A percentile compares a stretch with the other conserved stretches of the same genome.
phyloP scores from a whole-genome alignment of 2,797 vertebrate species.

The Mastacembelus armatus region DNA sequence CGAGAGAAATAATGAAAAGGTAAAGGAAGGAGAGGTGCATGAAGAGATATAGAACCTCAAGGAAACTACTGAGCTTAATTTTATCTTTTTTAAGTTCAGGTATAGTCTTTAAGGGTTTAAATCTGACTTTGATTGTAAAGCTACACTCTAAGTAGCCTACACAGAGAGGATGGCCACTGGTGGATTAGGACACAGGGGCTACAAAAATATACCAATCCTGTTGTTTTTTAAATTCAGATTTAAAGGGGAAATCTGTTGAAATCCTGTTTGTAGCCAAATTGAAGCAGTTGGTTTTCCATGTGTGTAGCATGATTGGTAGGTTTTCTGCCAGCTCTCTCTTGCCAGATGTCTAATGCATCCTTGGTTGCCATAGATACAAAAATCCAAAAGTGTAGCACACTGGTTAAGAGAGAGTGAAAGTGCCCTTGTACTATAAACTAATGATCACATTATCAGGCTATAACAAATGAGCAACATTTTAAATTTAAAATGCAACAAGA shows the following conservation, averaged over 20 bases:
- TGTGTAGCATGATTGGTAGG: slow-evolving; percentile 32
- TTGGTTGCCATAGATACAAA: slow-evolving; percentile 57
- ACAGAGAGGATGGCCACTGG: slow-evolving; percentile 48
- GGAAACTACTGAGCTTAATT: slow-evolving; percentile 61
- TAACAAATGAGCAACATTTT: background rate
- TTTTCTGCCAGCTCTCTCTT: slow-evolving; percentile 54
- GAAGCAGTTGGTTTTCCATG: background rate
- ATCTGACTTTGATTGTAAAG: slow-evolving; percentile 69
- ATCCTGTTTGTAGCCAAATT: background rate
- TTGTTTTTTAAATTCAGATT: slow-evolving; percentile 9
- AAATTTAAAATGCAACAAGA: background rate
- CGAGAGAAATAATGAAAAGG: slow-evolving; percentile 33
- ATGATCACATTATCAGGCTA: background rate
- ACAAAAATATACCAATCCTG: slow-evolving; percentile 40
- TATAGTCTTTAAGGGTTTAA: slow-evolving; percentile 66
- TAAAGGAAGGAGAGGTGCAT: slow-evolving; percentile 29
- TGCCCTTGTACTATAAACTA: background rate
- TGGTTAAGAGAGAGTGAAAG: background rate
- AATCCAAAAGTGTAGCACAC: slow-evolving; percentile 36
- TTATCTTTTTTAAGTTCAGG: slow-evolving; percentile 55
- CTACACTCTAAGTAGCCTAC: slow-evolving; percentile 41
- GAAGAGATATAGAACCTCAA: slow-evolving; percentile 46
- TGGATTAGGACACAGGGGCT: slow-evolving; percentile 61
- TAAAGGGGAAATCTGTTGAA: background rate
- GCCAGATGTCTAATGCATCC: slow-evolving; percentile 64